phyloP scores from a whole-genome alignment of 2,113 vertebrate species.

The Siniperca chuatsi region DNA sequence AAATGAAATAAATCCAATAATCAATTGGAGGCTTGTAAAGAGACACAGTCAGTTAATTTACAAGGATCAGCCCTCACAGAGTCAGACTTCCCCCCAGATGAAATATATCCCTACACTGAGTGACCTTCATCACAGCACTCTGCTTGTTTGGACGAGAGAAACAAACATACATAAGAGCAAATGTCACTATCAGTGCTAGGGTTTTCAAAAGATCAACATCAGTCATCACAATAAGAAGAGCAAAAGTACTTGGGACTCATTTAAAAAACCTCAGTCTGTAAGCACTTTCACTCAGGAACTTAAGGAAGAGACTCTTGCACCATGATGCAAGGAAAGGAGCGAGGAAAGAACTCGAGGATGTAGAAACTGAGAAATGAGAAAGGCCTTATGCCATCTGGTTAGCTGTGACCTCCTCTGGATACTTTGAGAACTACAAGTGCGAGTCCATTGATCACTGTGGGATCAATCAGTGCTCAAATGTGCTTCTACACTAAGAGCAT shows the following conservation, averaged over 20 bases:
- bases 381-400: neutral
- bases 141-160: neutral
- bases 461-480: neutral
- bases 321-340: too few relatives aligned
- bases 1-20: constrained; percentile 60
- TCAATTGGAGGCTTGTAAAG: constrained; percentile 62
- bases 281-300: neutral
- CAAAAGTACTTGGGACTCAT: neutral
- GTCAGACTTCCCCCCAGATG: neutral
- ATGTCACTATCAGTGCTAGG: neutral
- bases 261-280: neutral
- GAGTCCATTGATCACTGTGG: neutral
- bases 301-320: too few relatives aligned
- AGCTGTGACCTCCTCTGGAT: constrained; percentile 59
- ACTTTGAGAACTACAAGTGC: constrained; percentile 38
- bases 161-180: neutral
- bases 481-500: neutral
- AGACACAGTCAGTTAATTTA: constrained; percentile 49
- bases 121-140: constrained; percentile 6
- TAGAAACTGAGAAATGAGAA: too few relatives aligned
- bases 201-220: neutral
- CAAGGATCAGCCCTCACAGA: neutral
- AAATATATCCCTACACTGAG: constrained; percentile 12
- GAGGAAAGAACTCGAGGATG: too few relatives aligned
- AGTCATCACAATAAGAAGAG: neutral